Conservation (phyloP, 2,797 vertebrate species). For the Chloroceryle inda region DNA sequence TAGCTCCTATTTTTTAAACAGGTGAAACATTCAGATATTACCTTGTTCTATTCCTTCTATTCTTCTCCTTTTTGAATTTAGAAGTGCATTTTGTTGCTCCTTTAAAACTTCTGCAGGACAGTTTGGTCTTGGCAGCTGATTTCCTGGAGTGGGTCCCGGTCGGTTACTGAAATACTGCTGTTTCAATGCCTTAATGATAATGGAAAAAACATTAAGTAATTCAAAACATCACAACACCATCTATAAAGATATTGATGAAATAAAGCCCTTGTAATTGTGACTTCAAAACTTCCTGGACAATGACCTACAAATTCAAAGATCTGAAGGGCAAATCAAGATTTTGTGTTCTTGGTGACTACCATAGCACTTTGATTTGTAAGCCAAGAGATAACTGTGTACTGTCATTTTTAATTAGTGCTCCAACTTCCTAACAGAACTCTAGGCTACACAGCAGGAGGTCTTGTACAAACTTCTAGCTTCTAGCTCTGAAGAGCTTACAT, state of each 20-base stretch:
- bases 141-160: constrained; percentile 92
- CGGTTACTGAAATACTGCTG: constrained; percentile 94
- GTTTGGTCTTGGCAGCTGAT: constrained; percentile 91
- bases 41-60: constrained; percentile 89
- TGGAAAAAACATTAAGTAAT: not conserved
- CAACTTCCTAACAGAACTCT: not conserved
- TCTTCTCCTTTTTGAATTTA: constrained; percentile 91
- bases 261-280: not conserved
- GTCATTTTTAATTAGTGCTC: not conserved
- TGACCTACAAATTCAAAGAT: no score
- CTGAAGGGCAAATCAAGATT: not conserved
- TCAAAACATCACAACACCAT: not conserved
- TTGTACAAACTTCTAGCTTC: not conserved
- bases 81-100: constrained; percentile 86
- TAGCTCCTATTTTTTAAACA: not conserved
- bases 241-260: not conserved
- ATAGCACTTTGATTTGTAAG: not conserved
- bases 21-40: constrained; percentile 61
- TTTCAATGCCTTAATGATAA: constrained; percentile 87
- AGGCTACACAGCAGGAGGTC: not conserved
- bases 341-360: not conserved
- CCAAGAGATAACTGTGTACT: not conserved
- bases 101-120: constrained; percentile 89
- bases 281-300: not conserved
- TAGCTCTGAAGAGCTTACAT: not conserved